Evolutionary conservation across 2,797 vertebrate species (phyloP), one percentile per base, ranked within the genome.

Genomic region (Eulemur coronatus): DNA sequence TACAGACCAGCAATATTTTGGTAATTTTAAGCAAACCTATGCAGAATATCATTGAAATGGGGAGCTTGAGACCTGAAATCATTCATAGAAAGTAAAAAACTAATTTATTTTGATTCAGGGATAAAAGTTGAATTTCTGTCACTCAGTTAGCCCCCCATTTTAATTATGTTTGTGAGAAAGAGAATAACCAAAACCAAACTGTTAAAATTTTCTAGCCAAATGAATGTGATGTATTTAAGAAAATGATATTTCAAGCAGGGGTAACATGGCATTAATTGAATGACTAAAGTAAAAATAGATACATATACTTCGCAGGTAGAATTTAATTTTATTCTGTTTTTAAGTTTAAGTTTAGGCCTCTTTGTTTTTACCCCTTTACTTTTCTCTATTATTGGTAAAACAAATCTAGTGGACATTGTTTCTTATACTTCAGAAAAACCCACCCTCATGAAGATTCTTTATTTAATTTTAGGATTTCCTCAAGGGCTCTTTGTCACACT

Each of bases 91-190:
- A 92, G 24, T 93, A 0, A 67, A 87, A 94, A 92, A 57, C 30
- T 63, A 46, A 50, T 33, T 95, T 93, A 90, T 93, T 89, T 91
- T 91, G 57, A 50, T 2, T 12, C 1, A 46, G 26, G 30, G 84
- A 84, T 95, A 84, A 89, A 90, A 92, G n/a, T 90, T 86, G 46
- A 76, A 55, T 90, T 94, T 2, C 9, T 81, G 30, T 59, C 35
- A 81, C 24, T 15, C 48, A 91, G 46, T 84, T 93, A 91, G 35
- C 18, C 17, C 84, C 63, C 82, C 41, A 50, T 92, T 85, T 92
- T 82, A 41, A 82, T 89, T 22, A 33, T 8, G 5, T 94, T 92
- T 85, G 22, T 86, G 10, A 35, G 30, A 92, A 81, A 59, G 33
- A 6, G 12, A 86, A n/a, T 79, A 93, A 41, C 61, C n/a, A 24